phyloP scores from a whole-genome alignment of 2,797 vertebrate species.

The Oophaga sylvatica region DNA sequence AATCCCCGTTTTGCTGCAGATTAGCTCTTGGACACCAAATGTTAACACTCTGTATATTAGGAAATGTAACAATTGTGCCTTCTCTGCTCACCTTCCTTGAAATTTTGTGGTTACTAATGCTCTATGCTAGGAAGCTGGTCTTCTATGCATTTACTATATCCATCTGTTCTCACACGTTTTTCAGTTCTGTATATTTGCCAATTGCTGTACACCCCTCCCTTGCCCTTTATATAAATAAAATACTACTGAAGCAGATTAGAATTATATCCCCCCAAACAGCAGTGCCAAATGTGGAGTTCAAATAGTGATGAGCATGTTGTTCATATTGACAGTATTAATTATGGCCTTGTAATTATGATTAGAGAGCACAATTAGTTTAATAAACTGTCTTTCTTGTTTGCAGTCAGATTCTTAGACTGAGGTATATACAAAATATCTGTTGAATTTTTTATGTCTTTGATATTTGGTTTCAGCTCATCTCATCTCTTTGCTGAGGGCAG shows the following conservation, averaged over 20 bases:
- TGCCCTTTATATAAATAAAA: slow-evolving; percentile 52
- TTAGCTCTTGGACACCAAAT: background rate
- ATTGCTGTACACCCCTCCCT: slow-evolving; percentile 7
- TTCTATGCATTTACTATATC: background rate
- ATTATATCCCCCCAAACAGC: slow-evolving; percentile 22
- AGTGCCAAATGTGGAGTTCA: slow-evolving; percentile 31
- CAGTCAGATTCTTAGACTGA: slow-evolving; percentile 66
- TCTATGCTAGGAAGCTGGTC: background rate
- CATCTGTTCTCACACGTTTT: background rate
- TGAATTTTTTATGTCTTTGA: slow-evolving; percentile 72
- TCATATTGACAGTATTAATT: slow-evolving; percentile 22
- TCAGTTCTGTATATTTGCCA: slow-evolving; percentile 34
- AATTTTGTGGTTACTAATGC: background rate
- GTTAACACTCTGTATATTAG: background rate
- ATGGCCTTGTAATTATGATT: slow-evolving; percentile 63
- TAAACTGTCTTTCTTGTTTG: slow-evolving; percentile 66
- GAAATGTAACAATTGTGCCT: background rate
- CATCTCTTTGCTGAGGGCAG: slow-evolving; percentile 74
- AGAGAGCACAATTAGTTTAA: slow-evolving; percentile 14
- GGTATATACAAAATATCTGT: slow-evolving; percentile 66
- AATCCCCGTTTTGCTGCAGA: background rate
- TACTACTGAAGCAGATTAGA: slow-evolving; percentile 40
- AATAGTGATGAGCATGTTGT: slow-evolving; percentile 28
- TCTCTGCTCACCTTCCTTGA: background rate
- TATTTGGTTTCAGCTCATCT: slow-evolving; percentile 73